Conservation (phyloP, 1,140 invertebrate genomes). For the Microvelia longipes region DNA sequence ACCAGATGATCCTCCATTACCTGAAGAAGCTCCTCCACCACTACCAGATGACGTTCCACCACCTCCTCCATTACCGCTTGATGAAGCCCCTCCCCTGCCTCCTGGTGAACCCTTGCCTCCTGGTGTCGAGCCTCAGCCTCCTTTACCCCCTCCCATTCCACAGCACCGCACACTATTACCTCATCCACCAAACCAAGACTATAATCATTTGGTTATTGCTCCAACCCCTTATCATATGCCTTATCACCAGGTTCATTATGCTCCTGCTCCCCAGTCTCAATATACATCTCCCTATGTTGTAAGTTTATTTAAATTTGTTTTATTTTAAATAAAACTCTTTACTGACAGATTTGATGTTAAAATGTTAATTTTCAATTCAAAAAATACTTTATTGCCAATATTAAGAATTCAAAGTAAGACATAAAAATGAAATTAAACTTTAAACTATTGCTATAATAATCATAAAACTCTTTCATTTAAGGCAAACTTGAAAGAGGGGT, state of each 20-base stretch:
- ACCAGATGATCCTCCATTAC: neutral
- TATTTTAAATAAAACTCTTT: slow-evolving; percentile 8
- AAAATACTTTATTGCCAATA: too few relatives aligned
- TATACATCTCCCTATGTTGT: slow-evolving; percentile 19
- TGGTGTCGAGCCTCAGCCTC: slow-evolving; percentile 30
- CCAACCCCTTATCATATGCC: slow-evolving; percentile 10
- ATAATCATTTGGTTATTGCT: neutral
- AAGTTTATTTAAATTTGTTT: neutral
- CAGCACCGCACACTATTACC: slow-evolving; percentile 10
- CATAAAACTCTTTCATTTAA: too few relatives aligned
- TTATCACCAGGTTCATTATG: slow-evolving; percentile 9
- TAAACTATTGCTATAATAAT: too few relatives aligned
- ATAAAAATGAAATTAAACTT: too few relatives aligned
- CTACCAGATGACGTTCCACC: neutral
- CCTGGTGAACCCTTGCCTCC: slow-evolving; percentile 34
- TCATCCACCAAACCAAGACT: slow-evolving; percentile 10
- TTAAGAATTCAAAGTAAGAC: too few relatives aligned
- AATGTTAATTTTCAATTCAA: too few relatives aligned
- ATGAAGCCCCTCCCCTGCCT: slow-evolving; percentile 15
- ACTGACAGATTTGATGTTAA: too few relatives aligned
- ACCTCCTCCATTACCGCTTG: slow-evolving; percentile 12
- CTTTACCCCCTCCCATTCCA: slow-evolving; percentile 8
- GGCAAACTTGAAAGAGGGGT: too few relatives aligned
- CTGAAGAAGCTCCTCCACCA: neutral
- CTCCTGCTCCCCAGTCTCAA: neutral